A percentile compares a stretch with the other conserved stretches of the same genome.
Evolutionary conservation across 2,888 invertebrate genomes (phyloP).

Genomic region (Papilio elwesi): DNA sequence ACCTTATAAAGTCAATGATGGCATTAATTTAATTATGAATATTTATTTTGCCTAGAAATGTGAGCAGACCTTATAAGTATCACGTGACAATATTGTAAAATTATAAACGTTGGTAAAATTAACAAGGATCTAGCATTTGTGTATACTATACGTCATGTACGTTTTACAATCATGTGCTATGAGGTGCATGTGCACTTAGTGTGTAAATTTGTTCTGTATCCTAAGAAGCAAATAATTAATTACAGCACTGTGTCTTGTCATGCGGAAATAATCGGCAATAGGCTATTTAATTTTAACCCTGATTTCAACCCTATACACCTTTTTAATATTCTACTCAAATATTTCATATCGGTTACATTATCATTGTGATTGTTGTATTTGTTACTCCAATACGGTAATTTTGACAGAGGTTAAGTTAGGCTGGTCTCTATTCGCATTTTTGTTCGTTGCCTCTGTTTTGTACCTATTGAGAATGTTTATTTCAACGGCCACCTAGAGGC

Average conservation of each 20-base stretch:
- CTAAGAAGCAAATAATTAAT: not conserved
- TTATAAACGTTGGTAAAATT: not conserved
- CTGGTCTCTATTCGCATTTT: too few relatives aligned
- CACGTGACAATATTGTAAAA: too few relatives aligned
- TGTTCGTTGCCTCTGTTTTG: too few relatives aligned
- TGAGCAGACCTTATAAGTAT: not conserved
- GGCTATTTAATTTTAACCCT: slow-evolving; percentile 10
- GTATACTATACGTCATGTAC: not conserved
- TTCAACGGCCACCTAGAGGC: not conserved
- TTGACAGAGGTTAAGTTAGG: too few relatives aligned
- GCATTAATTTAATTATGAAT: too few relatives aligned
- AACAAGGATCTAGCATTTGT: too few relatives aligned
- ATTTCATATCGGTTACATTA: too few relatives aligned
- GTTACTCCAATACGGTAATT: too few relatives aligned
- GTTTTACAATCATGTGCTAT: not conserved
- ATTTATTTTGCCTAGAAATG: not conserved
- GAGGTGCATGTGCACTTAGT: slow-evolving; percentile 4
- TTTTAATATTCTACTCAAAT: not conserved
- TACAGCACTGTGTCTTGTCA: not conserved
- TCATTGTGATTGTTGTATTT: not conserved
- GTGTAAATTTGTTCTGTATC: not conserved
- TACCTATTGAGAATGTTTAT: not conserved
- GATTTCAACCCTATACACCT: too few relatives aligned
- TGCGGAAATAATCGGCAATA: slow-evolving; percentile 11
- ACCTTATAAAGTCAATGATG: too few relatives aligned